Evolutionary conservation across 2,888 invertebrate genomes (phyloP).

Genomic region (Uloborus plumipes): DNA sequence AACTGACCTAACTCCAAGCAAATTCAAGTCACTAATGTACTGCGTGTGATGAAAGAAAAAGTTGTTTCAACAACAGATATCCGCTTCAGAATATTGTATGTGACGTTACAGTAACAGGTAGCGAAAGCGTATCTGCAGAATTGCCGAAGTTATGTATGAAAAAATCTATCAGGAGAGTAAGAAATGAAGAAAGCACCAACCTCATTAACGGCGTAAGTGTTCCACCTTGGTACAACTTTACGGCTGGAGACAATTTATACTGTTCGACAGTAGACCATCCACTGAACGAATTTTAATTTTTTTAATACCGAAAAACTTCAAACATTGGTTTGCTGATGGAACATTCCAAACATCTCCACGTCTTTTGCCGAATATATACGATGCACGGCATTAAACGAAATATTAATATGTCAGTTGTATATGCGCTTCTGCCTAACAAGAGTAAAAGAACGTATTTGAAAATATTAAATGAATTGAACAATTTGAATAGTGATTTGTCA

Average conservation of each 20-base stretch:
- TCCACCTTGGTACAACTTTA: background rate
- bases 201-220: background rate
- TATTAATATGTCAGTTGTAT: background rate
- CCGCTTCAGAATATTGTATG: background rate
- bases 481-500: background rate
- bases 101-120: background rate
- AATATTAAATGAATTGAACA: background rate
- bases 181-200: background rate
- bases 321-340: constrained; percentile 6
- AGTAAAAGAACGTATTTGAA: background rate
- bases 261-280: background rate
- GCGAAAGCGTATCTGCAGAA: background rate
- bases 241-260: background rate
- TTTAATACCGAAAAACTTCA: background rate
- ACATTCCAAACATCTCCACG: background rate
- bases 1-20: background rate
- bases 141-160: background rate
- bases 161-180: background rate
- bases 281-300: background rate
- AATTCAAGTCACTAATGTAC: background rate
- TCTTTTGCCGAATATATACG: constrained; percentile 1
- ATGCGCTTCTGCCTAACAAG: background rate
- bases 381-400: background rate
- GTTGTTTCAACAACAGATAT: background rate
- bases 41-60: background rate